A percentile compares a stretch with the other conserved stretches of the same genome.
Conservation (phyloP, 2,797 vertebrate species). For the Esox lucius region DNA sequence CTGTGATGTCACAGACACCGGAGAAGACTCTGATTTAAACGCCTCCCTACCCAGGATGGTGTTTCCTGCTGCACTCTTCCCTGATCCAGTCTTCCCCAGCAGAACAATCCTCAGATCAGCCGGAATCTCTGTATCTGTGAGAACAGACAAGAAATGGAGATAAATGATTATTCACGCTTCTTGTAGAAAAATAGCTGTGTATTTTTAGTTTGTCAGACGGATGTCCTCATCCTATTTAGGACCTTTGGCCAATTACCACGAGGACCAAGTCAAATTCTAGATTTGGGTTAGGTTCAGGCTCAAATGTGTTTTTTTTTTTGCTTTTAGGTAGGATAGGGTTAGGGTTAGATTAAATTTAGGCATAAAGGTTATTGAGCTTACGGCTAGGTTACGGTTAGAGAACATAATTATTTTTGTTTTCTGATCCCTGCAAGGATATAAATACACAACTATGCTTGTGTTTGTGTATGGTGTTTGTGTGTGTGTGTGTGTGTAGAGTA, state of each 20-base stretch:
- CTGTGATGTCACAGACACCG: constrained; percentile 5
- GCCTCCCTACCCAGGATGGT: constrained; percentile 12
- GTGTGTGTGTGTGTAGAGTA: not conserved
- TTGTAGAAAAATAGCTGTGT: not conserved
- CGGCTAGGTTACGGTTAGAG: too few relatives aligned
- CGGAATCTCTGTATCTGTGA: not conserved
- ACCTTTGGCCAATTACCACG: too few relatives aligned
- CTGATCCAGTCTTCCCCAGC: constrained; percentile 2
- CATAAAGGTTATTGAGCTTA: too few relatives aligned
- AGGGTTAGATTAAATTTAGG: too few relatives aligned
- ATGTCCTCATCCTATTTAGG: not conserved
- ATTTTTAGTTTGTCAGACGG: not conserved
- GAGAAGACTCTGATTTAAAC: constrained; percentile 1
- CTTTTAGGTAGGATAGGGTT: not conserved
- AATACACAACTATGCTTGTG: not conserved
- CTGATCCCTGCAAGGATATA: too few relatives aligned
- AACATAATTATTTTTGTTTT: too few relatives aligned
- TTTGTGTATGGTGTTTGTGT: not conserved
- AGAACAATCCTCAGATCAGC: constrained; percentile 27
- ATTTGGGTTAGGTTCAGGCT: too few relatives aligned
- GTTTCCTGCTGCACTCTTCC: constrained; percentile 16
- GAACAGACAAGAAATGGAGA: not conserved
- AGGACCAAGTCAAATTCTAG: too few relatives aligned
- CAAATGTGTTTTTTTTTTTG: not conserved
- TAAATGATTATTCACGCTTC: not conserved